A percentile compares a stretch with the other conserved stretches of the same genome.
Conservation (phyloP, 2,888 invertebrate species). For the Nudaria mundana region DNA sequence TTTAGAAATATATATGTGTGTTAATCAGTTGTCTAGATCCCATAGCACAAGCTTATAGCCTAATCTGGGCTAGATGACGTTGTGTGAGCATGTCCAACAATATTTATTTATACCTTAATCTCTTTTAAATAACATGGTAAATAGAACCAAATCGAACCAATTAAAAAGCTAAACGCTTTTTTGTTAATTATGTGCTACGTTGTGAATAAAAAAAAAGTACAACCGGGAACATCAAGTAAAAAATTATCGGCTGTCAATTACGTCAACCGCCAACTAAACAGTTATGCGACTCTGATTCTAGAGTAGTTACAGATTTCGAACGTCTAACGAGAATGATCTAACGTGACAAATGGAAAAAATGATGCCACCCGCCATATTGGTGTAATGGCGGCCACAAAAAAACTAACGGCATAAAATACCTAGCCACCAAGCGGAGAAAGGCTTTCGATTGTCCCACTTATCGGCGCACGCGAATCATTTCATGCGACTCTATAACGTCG, state of each 20-base stretch:
- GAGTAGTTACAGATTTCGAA: constrained; percentile 73
- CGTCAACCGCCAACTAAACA: constrained; percentile 63
- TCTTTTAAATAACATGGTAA: not conserved
- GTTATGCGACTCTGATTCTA: constrained; percentile 70
- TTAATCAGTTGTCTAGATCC: no score
- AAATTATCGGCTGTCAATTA: constrained; percentile 52
- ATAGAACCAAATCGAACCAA: not conserved
- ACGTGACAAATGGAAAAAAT: constrained; percentile 80
- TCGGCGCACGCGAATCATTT: constrained; percentile 69
- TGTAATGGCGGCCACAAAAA: constrained; percentile 77
- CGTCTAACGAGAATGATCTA: constrained; percentile 79
- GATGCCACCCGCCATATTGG: constrained; percentile 76
- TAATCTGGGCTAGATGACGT: no score
- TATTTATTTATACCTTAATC: no score
- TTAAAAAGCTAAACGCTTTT: not conserved
- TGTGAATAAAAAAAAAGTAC: constrained; percentile 4
- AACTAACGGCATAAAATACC: constrained; percentile 81
- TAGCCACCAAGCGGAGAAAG: constrained; percentile 76
- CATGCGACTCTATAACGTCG: constrained; percentile 53
- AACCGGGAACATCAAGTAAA: constrained; percentile 5
- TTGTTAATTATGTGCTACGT: not conserved
- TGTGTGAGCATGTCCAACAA: no score
- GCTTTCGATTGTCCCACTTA: constrained; percentile 81
- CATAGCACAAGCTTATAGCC: no score
- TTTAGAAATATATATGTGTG: no score